Conservation (phyloP, 1,140 invertebrate species). For the Cherax destructor region DNA sequence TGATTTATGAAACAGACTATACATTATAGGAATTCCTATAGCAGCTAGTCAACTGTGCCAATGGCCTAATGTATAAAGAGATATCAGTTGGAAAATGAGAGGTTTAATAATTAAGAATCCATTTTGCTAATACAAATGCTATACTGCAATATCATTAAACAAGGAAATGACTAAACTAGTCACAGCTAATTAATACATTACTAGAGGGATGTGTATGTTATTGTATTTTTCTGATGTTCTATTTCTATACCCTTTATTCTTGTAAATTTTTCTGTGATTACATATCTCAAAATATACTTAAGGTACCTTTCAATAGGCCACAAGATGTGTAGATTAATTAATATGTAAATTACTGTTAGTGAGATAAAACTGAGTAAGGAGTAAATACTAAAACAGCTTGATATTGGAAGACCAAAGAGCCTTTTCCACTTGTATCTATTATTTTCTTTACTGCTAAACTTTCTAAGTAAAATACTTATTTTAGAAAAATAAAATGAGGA, state of each 20-base stretch:
- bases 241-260: conserved; percentile 4
- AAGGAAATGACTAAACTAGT: conserved; percentile 44
- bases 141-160: not conserved
- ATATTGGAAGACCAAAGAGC: conserved; percentile 48
- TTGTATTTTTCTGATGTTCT: conserved; percentile 18
- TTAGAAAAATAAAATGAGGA: not conserved
- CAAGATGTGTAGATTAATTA: not conserved
- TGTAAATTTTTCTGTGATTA: not conserved
- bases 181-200: conserved; percentile 24
- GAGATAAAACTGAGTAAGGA: not conserved
- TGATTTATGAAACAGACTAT: conserved; percentile 16
- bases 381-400: conserved; percentile 27
- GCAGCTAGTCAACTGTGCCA: conserved; percentile 66
- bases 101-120: conserved; percentile 17
- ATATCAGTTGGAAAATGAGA: not conserved
- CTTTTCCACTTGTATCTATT: conserved; percentile 6
- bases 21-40: conserved; percentile 29
- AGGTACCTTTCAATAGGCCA: not conserved
- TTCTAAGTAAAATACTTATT: not conserved
- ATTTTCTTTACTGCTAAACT: conserved; percentile 20
- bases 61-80: conserved; percentile 44
- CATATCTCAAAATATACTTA: conserved; percentile 22
- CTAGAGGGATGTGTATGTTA: conserved; percentile 27
- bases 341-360: too few relatives aligned
- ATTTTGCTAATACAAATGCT: conserved; percentile 1